phyloP scores from a whole-genome alignment of 2,888 invertebrate species.

The Hyles lineata region DNA sequence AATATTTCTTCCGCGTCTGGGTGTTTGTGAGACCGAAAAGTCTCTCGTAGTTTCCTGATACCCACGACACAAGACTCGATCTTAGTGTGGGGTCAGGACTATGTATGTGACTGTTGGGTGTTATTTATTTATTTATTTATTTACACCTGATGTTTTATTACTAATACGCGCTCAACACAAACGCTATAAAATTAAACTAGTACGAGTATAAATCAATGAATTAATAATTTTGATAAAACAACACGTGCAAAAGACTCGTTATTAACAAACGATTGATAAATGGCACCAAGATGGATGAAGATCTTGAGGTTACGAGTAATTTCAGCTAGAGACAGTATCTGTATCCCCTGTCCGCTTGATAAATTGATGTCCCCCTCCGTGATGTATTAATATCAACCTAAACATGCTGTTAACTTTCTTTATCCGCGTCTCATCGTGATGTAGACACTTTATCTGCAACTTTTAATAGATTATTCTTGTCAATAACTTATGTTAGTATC shows the following conservation, averaged over 20 bases:
- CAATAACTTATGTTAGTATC: neutral
- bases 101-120: too few species aligned
- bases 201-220: neutral
- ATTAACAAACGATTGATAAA: constrained; percentile 59
- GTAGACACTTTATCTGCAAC: constrained; percentile 42
- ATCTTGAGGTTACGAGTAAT: constrained; percentile 63
- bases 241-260: constrained; percentile 32
- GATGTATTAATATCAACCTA: constrained; percentile 65
- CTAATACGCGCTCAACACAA: neutral
- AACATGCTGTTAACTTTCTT: constrained; percentile 59
- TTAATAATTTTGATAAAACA: constrained; percentile 1
- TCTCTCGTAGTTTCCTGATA: too few species aligned
- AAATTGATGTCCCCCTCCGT: constrained; percentile 62
- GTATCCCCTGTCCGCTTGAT: constrained; percentile 64
- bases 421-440: constrained; percentile 39
- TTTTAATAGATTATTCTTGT: constrained; percentile 35
- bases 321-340: constrained; percentile 45
- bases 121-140: too few species aligned
- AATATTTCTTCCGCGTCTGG: too few species aligned
- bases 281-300: constrained; percentile 54
- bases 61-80: too few species aligned
- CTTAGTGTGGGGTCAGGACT: too few species aligned
- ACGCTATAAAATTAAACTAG: neutral
- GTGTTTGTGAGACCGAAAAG: too few species aligned
- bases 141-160: too few species aligned